These are phyloP conservation scores for Spea bombifrons DNA, from an alignment of 2,113 vertebrate genomes.

Conservation along the genomic window DNA sequence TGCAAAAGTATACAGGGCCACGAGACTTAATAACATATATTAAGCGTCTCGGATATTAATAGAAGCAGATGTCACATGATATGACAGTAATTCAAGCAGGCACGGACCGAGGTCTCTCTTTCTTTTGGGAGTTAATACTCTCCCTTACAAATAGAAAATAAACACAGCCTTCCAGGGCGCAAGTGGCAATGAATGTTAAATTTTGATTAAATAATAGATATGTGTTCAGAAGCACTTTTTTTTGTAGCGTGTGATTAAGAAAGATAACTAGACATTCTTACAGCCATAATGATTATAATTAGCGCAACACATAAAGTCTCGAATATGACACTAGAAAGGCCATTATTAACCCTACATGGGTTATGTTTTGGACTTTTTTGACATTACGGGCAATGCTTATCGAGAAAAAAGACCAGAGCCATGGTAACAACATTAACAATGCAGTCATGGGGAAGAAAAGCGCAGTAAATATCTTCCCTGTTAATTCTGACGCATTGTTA, in stretches of 20 bases:
- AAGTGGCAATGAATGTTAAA: conserved; percentile 83
- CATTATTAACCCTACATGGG: conserved; percentile 90
- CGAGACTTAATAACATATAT: conserved; percentile 58
- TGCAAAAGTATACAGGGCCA: conserved; percentile 51
- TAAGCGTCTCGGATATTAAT: conserved; percentile 71
- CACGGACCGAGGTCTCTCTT: conserved; percentile 62
- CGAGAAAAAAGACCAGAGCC: conserved; percentile 63
- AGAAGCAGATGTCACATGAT: conserved; percentile 64
- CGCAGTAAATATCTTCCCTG: not conserved
- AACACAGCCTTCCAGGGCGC: conserved; percentile 81
- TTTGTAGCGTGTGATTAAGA: conserved; percentile 88
- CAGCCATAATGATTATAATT: conserved; percentile 98
- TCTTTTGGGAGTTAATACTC: conserved; percentile 72
- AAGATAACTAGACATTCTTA: conserved; percentile 93
- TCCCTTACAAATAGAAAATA: conserved; percentile 85
- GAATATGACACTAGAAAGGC: conserved; percentile 93
- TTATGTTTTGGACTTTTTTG: conserved; percentile 71
- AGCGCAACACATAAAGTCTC: conserved; percentile 77
- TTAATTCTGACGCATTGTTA: not conserved
- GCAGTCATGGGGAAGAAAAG: conserved; percentile 16
- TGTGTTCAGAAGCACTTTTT: conserved; percentile 81
- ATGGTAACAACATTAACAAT: conserved; percentile 28
- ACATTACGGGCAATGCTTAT: conserved; percentile 69
- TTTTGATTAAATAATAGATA: conserved; percentile 99
- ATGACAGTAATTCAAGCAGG: conserved; percentile 70